Evolutionary conservation across 2,888 invertebrate genomes (phyloP).

Genomic region (Ormyrus labotus): DNA sequence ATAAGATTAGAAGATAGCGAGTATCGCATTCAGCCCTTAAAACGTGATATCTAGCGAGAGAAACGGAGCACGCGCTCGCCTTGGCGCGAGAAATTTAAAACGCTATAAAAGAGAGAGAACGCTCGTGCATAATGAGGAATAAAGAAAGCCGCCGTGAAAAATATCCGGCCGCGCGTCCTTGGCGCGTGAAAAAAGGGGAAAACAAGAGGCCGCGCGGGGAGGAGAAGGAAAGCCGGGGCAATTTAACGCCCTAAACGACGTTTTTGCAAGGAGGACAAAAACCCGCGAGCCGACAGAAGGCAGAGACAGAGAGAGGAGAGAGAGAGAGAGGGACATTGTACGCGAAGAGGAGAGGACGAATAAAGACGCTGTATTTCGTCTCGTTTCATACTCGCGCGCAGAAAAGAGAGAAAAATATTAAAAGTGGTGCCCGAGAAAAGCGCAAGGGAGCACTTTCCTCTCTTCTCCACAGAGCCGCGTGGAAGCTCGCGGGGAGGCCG

Average conservation of each 20-base stretch:
- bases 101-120: neutral
- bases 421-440: constrained; percentile 65
- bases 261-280: constrained; percentile 43
- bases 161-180: too few species aligned
- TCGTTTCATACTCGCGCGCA: constrained; percentile 33
- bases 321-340: constrained; percentile 12
- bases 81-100: neutral
- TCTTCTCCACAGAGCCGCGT: neutral
- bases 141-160: too few species aligned
- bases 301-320: neutral
- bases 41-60: neutral
- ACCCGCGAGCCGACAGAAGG: constrained; percentile 8
- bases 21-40: neutral
- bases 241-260: constrained; percentile 67
- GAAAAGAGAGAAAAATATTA: constrained; percentile 58
- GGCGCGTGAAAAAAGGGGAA: constrained; percentile 1
- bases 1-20: neutral
- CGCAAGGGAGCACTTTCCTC: constrained; percentile 64
- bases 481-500: constrained; percentile 47
- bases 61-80: neutral
- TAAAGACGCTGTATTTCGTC: constrained; percentile 6
- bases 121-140: too few species aligned
- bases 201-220: constrained; percentile 23
- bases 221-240: constrained; percentile 59
- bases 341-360: constrained; percentile 26